Base-by-base conservation (phyloP, 37 sponge, comb jelly and placozoan genomes). In the Geodia barretti region DNA sequence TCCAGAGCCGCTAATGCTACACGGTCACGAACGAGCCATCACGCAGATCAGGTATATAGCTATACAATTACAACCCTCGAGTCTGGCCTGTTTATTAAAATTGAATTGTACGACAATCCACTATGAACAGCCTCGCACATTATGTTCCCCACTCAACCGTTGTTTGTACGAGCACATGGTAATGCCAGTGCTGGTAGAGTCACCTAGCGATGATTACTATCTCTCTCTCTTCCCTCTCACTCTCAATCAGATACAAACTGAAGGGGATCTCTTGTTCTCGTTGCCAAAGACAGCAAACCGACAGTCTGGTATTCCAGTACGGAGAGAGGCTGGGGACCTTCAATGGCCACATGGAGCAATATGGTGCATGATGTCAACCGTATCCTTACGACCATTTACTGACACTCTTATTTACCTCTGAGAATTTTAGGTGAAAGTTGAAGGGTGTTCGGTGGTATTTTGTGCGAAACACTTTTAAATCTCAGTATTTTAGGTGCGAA, bases 251-350 rank as follows among this genome's bases (percentile, higher is more conserved):
- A 28, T 98, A 98, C 89, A 98, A 98, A 69, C 81, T 68, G 36
- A 98, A 30, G 99, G 99, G 20, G 99, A 98, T 70, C 84, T 98
- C 0, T 79, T 98, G 30, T 98, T 98, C 75, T 86, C 20, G 95
- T 91, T 11, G 93, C 97, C 54, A 98, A 98, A 47, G 91, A 96
- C 73, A 69, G 67, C 29, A 82, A 76, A 24, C 97, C 99, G 1
- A 96, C 93, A 29, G 95, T 96, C 4, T 98, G 97, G 97, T 94
- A 79, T 59, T 94, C 97, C 1, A 87, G 78, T 26, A 96, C 77
- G 99, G 99, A 61, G 97, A 96, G 92, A 40, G 99, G 41, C 83
- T 98, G 9, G 99, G 99, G 25, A 96, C 99, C 7, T 98, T 92
- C 86, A 81, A 96, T 75, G 99, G 99, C 3, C 97, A 98, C 76